These are phyloP conservation scores for Xylota sylvarum DNA, from an alignment of 2,888 invertebrate genomes.

Conservation along the genomic window DNA sequence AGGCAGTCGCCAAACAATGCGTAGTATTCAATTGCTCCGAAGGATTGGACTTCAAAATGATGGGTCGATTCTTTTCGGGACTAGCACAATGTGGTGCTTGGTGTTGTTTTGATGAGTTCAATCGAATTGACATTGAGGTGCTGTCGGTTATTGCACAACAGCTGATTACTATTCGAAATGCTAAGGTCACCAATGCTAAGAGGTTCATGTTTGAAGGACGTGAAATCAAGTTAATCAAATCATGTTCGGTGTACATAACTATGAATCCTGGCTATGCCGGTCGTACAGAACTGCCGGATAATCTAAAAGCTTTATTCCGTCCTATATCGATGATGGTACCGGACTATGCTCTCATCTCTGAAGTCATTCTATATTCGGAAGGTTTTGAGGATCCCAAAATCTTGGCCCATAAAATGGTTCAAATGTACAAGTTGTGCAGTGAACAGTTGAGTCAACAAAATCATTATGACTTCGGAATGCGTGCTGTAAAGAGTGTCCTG, in stretches of 20 bases:
- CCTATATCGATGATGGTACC: conserved; percentile 97
- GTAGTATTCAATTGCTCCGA: conserved; percentile 97
- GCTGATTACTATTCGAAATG: conserved; percentile 94
- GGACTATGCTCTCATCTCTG: conserved; percentile 95
- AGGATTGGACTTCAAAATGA: conserved; percentile 87
- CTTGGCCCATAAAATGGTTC: conserved; percentile 96
- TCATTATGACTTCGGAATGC: conserved; percentile 97
- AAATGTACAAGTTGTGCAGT: conserved; percentile 96
- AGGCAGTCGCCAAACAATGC: conserved; percentile 94
- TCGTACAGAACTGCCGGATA: conserved; percentile 94
- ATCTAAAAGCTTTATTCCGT: conserved; percentile 93
- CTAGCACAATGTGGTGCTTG: conserved; percentile 95
- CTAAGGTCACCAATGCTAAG: conserved; percentile 89
- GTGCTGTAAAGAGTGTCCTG: conserved; percentile 96
- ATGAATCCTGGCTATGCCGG: conserved; percentile 98
- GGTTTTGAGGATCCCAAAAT: conserved; percentile 95
- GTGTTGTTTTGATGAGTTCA: conserved; percentile 97
- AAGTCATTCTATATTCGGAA: conserved; percentile 96
- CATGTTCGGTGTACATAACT: conserved; percentile 94
- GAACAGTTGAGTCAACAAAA: conserved; percentile 96
- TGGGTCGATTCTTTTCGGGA: conserved; percentile 96
- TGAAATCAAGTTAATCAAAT: conserved; percentile 92
- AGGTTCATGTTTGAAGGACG: conserved; percentile 95
- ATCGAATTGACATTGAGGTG: conserved; percentile 95
- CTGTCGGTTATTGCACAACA: conserved; percentile 96